Evolutionary conservation across 2,113 vertebrate species (phyloP), one percentile per base, ranked within the genome.

Genomic region (Capreolus pygargus): DNA sequence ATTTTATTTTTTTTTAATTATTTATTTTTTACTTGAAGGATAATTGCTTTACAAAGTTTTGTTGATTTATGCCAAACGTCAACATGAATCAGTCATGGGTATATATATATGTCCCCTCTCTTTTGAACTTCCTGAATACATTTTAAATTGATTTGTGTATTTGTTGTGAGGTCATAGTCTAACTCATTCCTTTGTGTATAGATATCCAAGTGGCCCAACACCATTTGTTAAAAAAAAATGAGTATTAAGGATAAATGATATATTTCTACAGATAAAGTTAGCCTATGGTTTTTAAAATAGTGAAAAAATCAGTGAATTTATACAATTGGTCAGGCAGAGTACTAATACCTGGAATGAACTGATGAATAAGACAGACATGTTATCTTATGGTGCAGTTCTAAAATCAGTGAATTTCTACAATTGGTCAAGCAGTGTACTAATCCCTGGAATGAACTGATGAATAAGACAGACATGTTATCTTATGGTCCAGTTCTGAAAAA

Each of bases 131-230:
- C 9, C 67, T 47, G 14, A 55, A 50, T 33, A 21, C 9, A 67
- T 58, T 94, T 94, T 88, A 33, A 93, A 16, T 76, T 94, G 76
- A 95, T 36, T 60, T 86, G 91, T 94, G 9, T 47, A 85, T 33
- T 87, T 82, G 25, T 12, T 12, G 11, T 7, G 23, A 74, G 10
- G 28, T 85, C 25, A 74, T 2, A 15, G 7, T 79, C 12, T 14
- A 47, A 16, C 6, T 97, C 14, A 76, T 78, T 43, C 36, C 60
- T 95, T 86, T 54, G 12, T 55, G 3, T 78, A 17, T 74, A 45
- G 8, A 47, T 64, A 28, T 86, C 7, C 19, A 74, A 25, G 81
- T 61, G 3, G 78, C 14, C 3, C 10, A 70, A 25, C 2, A 52
- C 9, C 8, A 57, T 61, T 88, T 83, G 3, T 83, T 36, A 23